phyloP scores from a whole-genome alignment of 2,888 invertebrate species.

The Abrostola tripartita region DNA sequence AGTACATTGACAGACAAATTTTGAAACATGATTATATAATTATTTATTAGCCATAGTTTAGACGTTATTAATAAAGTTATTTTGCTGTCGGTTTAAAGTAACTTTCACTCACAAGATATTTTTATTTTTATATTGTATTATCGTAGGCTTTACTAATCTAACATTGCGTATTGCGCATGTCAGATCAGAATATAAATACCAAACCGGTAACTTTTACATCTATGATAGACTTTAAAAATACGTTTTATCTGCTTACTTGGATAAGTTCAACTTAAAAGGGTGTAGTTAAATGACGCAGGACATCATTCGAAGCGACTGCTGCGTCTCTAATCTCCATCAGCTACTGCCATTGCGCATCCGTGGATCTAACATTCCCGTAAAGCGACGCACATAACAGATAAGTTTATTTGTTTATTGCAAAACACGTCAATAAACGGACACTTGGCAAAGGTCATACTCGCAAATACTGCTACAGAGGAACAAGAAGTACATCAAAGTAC shows the following conservation, averaged over 20 bases:
- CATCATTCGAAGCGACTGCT: constrained; percentile 48
- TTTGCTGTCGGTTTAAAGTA: constrained; percentile 1
- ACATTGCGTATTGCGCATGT: constrained; percentile 30
- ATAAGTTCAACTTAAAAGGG: constrained; percentile 51
- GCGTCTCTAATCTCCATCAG: constrained; percentile 53
- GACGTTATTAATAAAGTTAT: neutral
- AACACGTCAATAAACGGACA: constrained; percentile 48
- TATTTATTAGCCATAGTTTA: constrained; percentile 2
- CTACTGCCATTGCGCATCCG: constrained; percentile 44
- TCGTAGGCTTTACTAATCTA: constrained; percentile 27
- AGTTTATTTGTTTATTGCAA: constrained; percentile 54
- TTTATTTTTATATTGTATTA: constrained; percentile 18
- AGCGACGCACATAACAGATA: constrained; percentile 43
- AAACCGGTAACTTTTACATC: constrained; percentile 53
- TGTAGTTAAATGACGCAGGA: constrained; percentile 49
- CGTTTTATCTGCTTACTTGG: constrained; percentile 47
- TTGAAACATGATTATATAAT: constrained; percentile 17
- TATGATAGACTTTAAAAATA: constrained; percentile 55
- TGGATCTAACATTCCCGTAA: constrained; percentile 42
- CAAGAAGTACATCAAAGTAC: constrained; percentile 1
- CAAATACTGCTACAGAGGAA: constrained; percentile 43
- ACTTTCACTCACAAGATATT: constrained; percentile 22
- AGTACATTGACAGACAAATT: constrained; percentile 12
- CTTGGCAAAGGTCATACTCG: constrained; percentile 46
- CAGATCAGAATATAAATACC: constrained; percentile 38